These are phyloP conservation scores for Luperina nickerlii DNA, from an alignment of 2,888 invertebrate species.

Conservation along the genomic window DNA sequence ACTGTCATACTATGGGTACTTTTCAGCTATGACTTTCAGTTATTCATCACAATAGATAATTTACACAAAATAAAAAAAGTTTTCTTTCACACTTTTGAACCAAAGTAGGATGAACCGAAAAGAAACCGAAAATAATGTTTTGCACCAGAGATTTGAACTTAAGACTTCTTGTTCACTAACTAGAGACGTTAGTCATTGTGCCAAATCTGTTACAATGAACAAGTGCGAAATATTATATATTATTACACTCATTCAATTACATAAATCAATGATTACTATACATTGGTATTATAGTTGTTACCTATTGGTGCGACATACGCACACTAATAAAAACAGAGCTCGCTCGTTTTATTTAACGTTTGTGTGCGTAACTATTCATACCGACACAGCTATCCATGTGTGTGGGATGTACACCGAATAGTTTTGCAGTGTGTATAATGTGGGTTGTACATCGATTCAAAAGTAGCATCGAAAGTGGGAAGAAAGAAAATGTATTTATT, in stretches of 20 bases:
- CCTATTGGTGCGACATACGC: background rate
- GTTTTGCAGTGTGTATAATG: background rate
- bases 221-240: background rate
- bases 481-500: too few species aligned
- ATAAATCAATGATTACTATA: background rate
- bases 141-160: background rate
- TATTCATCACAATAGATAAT: background rate
- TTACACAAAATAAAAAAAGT: background rate
- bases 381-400: background rate
- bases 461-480: too few species aligned
- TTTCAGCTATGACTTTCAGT: background rate
- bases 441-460: too few species aligned
- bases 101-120: too few species aligned
- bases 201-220: background rate
- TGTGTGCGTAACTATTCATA: background rate
- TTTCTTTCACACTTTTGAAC: background rate
- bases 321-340: background rate
- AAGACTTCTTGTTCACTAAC: background rate
- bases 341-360: background rate
- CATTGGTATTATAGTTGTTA: too few species aligned
- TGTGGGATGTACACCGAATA: background rate
- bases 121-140: background rate
- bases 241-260: background rate
- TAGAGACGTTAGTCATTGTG: background rate
- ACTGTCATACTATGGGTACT: background rate